phyloP scores from a whole-genome alignment of 2,113 vertebrate genomes.

The Cervus canadensis region DNA sequence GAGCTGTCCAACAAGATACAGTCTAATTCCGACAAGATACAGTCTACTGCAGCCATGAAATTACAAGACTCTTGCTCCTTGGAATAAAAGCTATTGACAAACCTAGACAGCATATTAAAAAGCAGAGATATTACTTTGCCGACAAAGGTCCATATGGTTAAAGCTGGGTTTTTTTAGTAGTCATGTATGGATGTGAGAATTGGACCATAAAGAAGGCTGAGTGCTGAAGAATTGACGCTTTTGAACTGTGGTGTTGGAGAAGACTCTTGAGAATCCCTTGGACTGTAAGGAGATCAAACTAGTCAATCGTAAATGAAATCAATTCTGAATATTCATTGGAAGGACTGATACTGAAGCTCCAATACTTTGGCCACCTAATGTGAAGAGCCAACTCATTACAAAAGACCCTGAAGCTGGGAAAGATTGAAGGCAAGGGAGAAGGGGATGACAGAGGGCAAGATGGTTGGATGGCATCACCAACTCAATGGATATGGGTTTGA shows the following conservation, averaged over 20 bases:
- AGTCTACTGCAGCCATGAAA: not conserved
- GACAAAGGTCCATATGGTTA: not conserved
- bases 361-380: not conserved
- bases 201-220: not conserved
- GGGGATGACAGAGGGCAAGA: not conserved
- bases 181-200: not conserved
- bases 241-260: not conserved
- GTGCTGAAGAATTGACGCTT: not conserved
- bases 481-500: not conserved
- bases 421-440: not conserved
- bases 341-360: not conserved
- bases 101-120: not conserved
- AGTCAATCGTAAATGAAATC: not conserved
- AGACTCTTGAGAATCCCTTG: not conserved
- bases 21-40: not conserved
- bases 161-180: not conserved
- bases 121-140: not conserved
- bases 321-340: not conserved
- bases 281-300: not conserved
- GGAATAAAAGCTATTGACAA: not conserved
- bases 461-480: not conserved
- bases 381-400: not conserved
- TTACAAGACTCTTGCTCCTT: not conserved
- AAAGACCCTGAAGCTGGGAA: not conserved
- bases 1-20: not conserved